Conservation (phyloP, 2,888 invertebrate genomes). For the Melinaea menophilus region DNA sequence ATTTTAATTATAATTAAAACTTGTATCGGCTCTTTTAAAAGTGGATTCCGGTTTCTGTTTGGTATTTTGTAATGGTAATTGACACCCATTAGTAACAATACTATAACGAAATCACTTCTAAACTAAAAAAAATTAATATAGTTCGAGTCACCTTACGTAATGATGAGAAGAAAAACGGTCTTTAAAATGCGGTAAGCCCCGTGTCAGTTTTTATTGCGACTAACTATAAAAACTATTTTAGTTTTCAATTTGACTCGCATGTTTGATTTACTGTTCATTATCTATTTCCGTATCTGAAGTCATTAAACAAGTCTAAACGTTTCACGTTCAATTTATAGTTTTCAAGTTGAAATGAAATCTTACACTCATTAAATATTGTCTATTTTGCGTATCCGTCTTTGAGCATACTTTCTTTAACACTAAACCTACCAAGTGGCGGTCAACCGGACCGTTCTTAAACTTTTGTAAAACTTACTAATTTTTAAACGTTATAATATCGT, state of each 20-base stretch:
- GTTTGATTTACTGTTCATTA: constrained; percentile 26
- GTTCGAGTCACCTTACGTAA: constrained; percentile 17
- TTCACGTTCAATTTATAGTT: constrained; percentile 25
- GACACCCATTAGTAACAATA: too few relatives aligned
- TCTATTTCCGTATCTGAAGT: constrained; percentile 18
- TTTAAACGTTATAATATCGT: too few relatives aligned
- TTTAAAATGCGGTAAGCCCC: constrained; percentile 21
- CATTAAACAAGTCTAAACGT: constrained; percentile 24
- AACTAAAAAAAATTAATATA: constrained; percentile 7
- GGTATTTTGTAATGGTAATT: too few relatives aligned
- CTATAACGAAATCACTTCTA: background rate
- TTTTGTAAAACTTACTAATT: too few relatives aligned
- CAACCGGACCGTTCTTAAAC: too few relatives aligned
- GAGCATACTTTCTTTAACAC: too few relatives aligned
- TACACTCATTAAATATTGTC: constrained; percentile 12
- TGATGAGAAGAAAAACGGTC: constrained; percentile 16
- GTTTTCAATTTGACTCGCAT: constrained; percentile 13
- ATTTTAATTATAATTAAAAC: too few relatives aligned
- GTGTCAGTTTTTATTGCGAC: constrained; percentile 26
- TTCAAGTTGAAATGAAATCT: constrained; percentile 12
- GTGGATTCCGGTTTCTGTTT: too few relatives aligned
- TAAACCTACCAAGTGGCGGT: too few relatives aligned
- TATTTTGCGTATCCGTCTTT: background rate
- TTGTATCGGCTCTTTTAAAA: too few relatives aligned
- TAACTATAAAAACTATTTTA: constrained; percentile 24